Percentiles rank a stretch among this genome's conserved stretches.
Evolutionary conservation across 2,113 vertebrate species (phyloP).

Genomic region (Epinephelus cyanopodus): DNA sequence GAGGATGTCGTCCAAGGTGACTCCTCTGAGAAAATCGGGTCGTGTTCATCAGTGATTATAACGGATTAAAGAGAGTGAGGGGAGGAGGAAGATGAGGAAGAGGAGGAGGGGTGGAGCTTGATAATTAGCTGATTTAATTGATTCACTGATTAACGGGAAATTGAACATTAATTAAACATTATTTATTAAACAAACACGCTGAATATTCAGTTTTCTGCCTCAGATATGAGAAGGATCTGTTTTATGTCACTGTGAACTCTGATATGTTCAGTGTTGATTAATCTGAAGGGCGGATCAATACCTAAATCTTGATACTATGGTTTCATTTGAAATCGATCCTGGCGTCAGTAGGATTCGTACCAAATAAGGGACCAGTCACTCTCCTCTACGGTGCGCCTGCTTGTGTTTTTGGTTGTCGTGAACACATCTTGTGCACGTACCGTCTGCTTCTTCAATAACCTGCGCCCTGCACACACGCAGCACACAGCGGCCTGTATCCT

Average conservation of each 20-base stretch:
- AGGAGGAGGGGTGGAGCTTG: not conserved
- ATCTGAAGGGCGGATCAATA: no score
- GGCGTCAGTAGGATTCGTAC: no score
- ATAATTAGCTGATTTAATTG: slow-evolving; percentile 16
- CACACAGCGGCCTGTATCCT: no score
- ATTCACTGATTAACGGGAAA: not conserved
- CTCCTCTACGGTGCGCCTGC: no score
- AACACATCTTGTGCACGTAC: no score
- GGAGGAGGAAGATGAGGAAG: not conserved
- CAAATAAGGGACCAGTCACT: no score
- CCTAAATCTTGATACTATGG: no score
- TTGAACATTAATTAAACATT: not conserved
- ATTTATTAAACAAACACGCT: not conserved
- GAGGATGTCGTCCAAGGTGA: slow-evolving; percentile 73
- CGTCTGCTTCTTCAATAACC: no score
- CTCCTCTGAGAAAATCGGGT: slow-evolving; percentile 57
- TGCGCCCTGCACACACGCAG: no score
- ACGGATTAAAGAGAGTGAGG: slow-evolving; percentile 10
- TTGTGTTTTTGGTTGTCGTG: no score
- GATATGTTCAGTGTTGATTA: no score
- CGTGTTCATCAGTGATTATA: slow-evolving; percentile 42
- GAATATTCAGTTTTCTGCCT: not conserved
- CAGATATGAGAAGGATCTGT: not conserved
- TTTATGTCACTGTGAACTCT: not conserved
- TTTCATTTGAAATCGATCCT: no score